These are phyloP conservation scores for Diogma glabrata DNA, from an alignment of 2,888 invertebrate genomes.

Conservation along the genomic window DNA sequence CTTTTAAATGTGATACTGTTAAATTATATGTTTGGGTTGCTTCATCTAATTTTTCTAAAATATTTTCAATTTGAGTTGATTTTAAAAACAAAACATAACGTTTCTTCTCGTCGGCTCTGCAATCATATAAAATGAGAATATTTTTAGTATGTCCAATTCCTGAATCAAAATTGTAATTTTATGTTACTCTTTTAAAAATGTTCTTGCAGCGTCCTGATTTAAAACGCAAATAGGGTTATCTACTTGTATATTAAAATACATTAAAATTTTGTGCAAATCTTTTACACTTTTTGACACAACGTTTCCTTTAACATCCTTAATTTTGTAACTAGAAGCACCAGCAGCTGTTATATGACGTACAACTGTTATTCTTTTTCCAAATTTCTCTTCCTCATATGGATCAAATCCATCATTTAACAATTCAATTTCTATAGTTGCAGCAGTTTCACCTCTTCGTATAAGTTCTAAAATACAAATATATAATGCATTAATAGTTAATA, in stretches of 20 bases:
- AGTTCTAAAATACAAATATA: constrained; percentile 41
- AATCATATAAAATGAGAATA: too few species aligned
- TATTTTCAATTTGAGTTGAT: constrained; percentile 28
- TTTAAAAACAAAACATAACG: constrained; percentile 32
- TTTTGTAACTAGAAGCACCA: constrained; percentile 53
- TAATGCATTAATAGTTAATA: too few species aligned
- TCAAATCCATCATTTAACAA: constrained; percentile 59
- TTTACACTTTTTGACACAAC: constrained; percentile 54
- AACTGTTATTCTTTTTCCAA: constrained; percentile 52
- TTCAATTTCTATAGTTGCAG: constrained; percentile 58
- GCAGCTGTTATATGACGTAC: constrained; percentile 45
- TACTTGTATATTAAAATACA: constrained; percentile 75
- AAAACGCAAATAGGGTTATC: constrained; percentile 90
- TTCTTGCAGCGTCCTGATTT: constrained; percentile 85
- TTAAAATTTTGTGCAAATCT: constrained; percentile 60
- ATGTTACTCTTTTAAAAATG: constrained; percentile 50
- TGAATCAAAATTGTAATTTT: too few species aligned
- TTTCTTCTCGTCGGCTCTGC: constrained; percentile 30
- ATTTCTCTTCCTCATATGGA: constrained; percentile 48
- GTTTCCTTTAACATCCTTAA: constrained; percentile 51
- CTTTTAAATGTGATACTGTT: not conserved
- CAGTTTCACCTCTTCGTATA: constrained; percentile 63
- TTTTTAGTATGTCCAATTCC: too few species aligned
- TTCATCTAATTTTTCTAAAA: constrained; percentile 25
- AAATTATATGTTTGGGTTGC: constrained; percentile 18